phyloP scores from a whole-genome alignment of 2,797 vertebrate species.

The Macrochelys suwanniensis region DNA sequence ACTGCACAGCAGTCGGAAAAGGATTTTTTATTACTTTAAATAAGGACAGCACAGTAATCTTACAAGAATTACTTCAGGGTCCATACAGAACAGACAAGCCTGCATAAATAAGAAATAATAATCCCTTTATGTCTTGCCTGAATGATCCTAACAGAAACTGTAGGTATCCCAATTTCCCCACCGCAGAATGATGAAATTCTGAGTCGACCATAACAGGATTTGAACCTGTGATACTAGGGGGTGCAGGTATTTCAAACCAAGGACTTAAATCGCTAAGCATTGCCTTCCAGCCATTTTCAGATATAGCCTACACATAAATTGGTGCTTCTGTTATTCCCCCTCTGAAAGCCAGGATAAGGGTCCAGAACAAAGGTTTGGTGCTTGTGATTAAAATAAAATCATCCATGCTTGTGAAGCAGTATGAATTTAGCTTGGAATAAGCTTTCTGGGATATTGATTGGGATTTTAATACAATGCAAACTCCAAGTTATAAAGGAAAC shows the following conservation, averaged over 20 bases:
- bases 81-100: neutral
- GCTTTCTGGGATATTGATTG: neutral
- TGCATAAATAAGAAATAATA: neutral
- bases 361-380: neutral
- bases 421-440: neutral
- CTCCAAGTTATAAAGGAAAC: neutral
- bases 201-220: neutral
- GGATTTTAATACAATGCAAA: neutral
- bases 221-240: neutral
- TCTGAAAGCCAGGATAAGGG: neutral
- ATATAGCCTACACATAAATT: neutral
- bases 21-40: neutral
- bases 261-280: neutral
- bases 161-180: neutral
- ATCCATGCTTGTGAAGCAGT: neutral
- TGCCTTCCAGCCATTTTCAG: neutral
- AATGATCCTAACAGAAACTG: neutral
- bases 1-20: neutral
- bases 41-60: neutral
- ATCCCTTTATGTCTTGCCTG: neutral
- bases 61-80: neutral
- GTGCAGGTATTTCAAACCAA: too few relatives aligned
- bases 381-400: neutral
- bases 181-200: rapidly evolving
- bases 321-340: neutral